Conservation (phyloP, 2,113 vertebrate genomes). For the Carettochelys insculpta region DNA sequence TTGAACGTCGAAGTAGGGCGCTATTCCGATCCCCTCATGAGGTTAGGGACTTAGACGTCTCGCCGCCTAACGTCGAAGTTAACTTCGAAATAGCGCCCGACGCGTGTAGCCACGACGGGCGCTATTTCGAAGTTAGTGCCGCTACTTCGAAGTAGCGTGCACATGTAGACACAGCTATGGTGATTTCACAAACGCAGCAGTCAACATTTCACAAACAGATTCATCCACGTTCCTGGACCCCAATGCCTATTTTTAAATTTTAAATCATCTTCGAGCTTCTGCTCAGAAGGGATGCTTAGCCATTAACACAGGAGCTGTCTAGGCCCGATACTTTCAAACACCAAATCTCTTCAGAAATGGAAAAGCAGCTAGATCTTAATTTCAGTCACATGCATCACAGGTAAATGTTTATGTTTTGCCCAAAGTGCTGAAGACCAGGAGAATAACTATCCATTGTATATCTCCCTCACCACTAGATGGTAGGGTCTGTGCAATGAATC, state of each 20-base stretch:
- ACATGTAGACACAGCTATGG: no score
- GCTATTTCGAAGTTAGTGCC: no score
- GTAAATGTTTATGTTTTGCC: background rate
- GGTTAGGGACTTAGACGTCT: no score
- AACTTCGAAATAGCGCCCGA: no score
- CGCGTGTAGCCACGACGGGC: no score
- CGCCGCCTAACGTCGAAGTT: no score
- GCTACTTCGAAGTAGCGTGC: no score
- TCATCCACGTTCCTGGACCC: background rate
- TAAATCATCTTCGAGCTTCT: background rate
- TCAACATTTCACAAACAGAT: background rate
- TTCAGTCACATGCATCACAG: background rate
- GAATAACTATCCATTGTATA: no score
- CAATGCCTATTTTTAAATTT: background rate
- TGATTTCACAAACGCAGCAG: rapidly evolving
- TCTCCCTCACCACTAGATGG: background rate
- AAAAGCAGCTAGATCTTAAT: background rate
- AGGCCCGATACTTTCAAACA: background rate
- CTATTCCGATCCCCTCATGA: no score
- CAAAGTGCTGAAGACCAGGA: background rate
- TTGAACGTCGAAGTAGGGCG: no score
- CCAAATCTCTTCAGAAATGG: background rate
- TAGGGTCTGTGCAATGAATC: background rate
- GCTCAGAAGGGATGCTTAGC: background rate
- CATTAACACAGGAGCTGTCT: background rate